Base-by-base conservation (phyloP, 1,140 invertebrate genomes). In the Ctenoplectra terminalis region DNA sequence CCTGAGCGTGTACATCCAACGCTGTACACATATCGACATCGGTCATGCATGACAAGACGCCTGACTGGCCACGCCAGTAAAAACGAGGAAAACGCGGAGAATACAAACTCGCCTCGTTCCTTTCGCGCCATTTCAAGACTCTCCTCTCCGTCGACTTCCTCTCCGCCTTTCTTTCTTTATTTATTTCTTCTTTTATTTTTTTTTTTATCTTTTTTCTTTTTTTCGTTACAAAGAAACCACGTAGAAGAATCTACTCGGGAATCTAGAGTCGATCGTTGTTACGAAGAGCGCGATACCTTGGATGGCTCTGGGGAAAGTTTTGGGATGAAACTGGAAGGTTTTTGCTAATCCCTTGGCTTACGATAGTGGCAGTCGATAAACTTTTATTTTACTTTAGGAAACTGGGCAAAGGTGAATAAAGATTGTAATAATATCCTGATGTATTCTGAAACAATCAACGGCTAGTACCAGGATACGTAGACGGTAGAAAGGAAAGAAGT, bases 1-100 rank as follows among this genome's bases (percentile, higher is more conserved):
- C 71, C 67, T 61, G 74, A 85, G 81, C 58, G 37, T 88, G 83
- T 84, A 85, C 86, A 82, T 67, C 29, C 50, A 37, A 86, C 88
- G 84, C 77, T 87, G 87, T 91, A 90, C 89, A 89, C 90, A 90
- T 93, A 92, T 93, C 91, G 91, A 88, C 91, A 92, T 92, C 91
- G 90, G 87, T 90, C 92, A 92, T 93, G 91, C 92, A 93, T 93
- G 91, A 91, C 88, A 90, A 85, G 86, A 93, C 92, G 92, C 92
- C 91, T 92, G 90, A 90, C 91, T 92, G 92, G 92, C 88, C 92
- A 92, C 91, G 91, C 89, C 89, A 87, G 73, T 89, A 92, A 93
- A 93, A 93, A 93, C 89, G 90, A 93, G 87, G 76, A 92, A 88
- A 90, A 90, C 88, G 82, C 87, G 66, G 84, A 86, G 87, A 90